These are phyloP conservation scores for Ditylenchus weischeri DNA, from an alignment of 2,888 invertebrate species.

Conservation along the genomic window DNA sequence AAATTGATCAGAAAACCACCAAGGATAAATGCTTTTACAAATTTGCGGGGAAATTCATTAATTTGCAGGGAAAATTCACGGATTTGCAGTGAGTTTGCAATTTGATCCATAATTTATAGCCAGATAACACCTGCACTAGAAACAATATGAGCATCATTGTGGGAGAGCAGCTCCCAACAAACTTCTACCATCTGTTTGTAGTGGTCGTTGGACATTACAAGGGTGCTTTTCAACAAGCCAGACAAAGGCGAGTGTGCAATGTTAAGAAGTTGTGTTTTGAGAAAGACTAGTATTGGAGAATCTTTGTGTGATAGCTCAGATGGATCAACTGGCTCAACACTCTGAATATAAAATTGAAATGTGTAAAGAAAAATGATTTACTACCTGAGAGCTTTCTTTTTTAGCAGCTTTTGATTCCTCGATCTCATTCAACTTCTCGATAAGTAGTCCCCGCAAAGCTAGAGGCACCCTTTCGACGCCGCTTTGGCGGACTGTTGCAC, in stretches of 20 bases:
- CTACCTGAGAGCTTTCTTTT: slow-evolving; percentile 9
- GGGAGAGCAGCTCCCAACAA: slow-evolving; percentile 88
- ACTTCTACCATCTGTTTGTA: slow-evolving; percentile 74
- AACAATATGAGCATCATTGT: slow-evolving; percentile 72
- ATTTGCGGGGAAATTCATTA: too few species aligned
- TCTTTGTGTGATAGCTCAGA: slow-evolving; percentile 45
- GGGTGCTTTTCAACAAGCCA: slow-evolving; percentile 81
- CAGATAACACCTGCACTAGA: slow-evolving; percentile 61
- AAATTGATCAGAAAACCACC: too few species aligned
- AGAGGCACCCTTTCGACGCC: slow-evolving; percentile 50
- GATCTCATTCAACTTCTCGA: slow-evolving; percentile 58
- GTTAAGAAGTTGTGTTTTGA: slow-evolving; percentile 68
- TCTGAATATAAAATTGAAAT: slow-evolving; percentile 1
- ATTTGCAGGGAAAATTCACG: too few species aligned
- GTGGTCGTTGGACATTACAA: slow-evolving; percentile 68
- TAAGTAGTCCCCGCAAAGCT: slow-evolving; percentile 51
- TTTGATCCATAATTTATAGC: too few species aligned
- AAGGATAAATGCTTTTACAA: too few species aligned
- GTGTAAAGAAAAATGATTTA: not conserved
- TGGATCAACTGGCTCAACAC: slow-evolving; percentile 12
- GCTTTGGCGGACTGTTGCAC: slow-evolving; percentile 52
- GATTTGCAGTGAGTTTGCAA: too few species aligned
- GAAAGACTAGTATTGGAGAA: slow-evolving; percentile 73
- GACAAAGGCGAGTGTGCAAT: slow-evolving; percentile 82
- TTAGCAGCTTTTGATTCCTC: slow-evolving; percentile 47